Evolutionary conservation across 2,797 vertebrate species (phyloP), one percentile per base, ranked within the genome.

Genomic region (Parambassis ranga): DNA sequence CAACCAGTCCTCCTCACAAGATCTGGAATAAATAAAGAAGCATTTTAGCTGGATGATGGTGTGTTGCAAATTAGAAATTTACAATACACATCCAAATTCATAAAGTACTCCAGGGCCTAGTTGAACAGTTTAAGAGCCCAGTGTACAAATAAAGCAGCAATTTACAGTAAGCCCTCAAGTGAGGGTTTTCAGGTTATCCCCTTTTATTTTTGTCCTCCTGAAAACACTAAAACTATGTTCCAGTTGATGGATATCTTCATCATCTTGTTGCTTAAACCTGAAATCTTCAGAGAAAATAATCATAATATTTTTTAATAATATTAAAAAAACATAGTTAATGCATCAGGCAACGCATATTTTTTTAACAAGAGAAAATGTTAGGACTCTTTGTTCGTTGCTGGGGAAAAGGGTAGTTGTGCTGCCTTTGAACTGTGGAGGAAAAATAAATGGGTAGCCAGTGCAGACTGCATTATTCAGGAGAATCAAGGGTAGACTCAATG

Each of bases 401-500:
- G 50, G 31, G 46, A 65, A 53, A 27, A 26, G 14, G 30, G 22
- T 8, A n/a, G 33, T 38, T 65, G 32, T 77, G 38, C 42, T 15
- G 48, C 61, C 53, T 71, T 53, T 66, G 57, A 57, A 48, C 44
- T 47, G 60, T 47, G 44, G 10, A 59, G 23, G 43, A 16, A 69
- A 69, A 76, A 77, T 65, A 71, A 69, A 75, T 50, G 55, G 74
- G 50, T 14, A 62, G 47, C 65, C 62, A 30, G 44, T n/a, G 43
- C 30, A 49, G 64, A 60, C 53, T 75, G 62, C 62, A 71, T 77
- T 77, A 75, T 53, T 69, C 47, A 73, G 73, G 19, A 68, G 57
- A 77, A 68, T 71, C 72, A 75, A 71, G 73, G 27, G 42, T 15
- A 77, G 55, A 71, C 15, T n/a, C n/a, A n/a, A n/a, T 4, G 27